Evolutionary conservation across 1,140 invertebrate genomes (phyloP).

Genomic region (Aphis gossypii): DNA sequence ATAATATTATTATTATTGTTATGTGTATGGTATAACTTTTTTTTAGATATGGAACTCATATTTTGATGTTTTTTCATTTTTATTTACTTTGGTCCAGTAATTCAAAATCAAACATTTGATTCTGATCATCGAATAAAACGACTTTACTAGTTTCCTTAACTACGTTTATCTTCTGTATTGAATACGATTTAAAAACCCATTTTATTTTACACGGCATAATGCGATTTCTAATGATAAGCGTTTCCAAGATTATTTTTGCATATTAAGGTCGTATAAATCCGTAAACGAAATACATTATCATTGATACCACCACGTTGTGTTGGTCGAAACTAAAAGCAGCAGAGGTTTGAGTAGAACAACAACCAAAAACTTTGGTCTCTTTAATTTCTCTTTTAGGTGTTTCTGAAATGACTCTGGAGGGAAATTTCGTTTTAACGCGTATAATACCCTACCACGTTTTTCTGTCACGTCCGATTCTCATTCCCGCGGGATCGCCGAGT

Average conservation of each 20-base stretch:
- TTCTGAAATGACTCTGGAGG: conserved; percentile 15
- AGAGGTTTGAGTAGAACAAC: conserved; percentile 6
- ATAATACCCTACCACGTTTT: neutral
- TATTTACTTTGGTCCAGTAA: neutral
- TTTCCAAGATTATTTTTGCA: neutral
- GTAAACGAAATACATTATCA: neutral
- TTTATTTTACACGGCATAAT: neutral
- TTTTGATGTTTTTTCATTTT: neutral
- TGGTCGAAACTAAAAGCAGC: neutral
- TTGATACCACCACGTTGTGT: neutral
- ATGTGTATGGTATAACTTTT: neutral
- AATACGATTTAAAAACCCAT: neutral
- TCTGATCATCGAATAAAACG: neutral
- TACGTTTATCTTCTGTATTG: neutral
- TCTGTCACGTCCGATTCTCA: neutral
- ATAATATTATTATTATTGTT: neutral
- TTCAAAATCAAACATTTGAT: neutral
- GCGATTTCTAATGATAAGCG: neutral
- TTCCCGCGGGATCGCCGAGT: neutral
- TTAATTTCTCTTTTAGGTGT: conserved; percentile 29
- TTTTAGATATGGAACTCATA: neutral
- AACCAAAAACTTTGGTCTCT: conserved; percentile 26
- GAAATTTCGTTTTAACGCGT: conserved; percentile 8
- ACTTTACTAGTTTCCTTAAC: neutral
- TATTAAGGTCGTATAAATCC: neutral